Evolutionary conservation across 1,140 invertebrate genomes (phyloP).

Genomic region (Scaptomyza montana): DNA sequence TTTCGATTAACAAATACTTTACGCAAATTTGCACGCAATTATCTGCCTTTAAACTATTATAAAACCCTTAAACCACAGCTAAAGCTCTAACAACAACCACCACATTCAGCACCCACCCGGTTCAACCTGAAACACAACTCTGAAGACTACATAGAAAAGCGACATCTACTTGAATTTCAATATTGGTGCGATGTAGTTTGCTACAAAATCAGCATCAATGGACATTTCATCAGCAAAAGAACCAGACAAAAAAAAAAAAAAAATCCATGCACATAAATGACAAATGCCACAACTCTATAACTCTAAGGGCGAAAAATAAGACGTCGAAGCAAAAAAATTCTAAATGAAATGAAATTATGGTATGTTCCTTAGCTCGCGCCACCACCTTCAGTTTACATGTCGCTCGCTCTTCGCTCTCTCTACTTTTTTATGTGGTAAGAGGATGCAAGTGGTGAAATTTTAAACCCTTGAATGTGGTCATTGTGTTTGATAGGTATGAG

Average conservation of each 20-base stretch:
- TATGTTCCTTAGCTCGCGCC: slow-evolving; percentile 6
- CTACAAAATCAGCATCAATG: slow-evolving; percentile 68
- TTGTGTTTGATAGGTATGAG: slow-evolving; percentile 72
- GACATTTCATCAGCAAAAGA: slow-evolving; percentile 66
- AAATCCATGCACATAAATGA: slow-evolving; percentile 57
- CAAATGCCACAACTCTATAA: slow-evolving; percentile 63
- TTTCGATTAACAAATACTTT: no score
- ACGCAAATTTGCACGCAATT: slow-evolving; percentile 56
- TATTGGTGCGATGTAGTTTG: slow-evolving; percentile 69
- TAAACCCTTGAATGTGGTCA: slow-evolving; percentile 80
- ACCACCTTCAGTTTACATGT: background rate
- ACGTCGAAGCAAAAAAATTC: slow-evolving; percentile 54
- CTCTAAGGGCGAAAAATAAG: slow-evolving; percentile 29
- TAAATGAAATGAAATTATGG: slow-evolving; percentile 81
- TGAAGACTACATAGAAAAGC: slow-evolving; percentile 47
- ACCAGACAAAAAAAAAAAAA: background rate
- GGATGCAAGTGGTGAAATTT: slow-evolving; percentile 79
- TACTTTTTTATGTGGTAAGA: slow-evolving; percentile 2
- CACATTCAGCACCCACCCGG: background rate
- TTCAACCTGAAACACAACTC: background rate
- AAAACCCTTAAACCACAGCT: background rate
- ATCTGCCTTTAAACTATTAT: slow-evolving; percentile 47
- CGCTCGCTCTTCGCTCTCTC: background rate
- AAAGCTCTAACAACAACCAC: background rate
- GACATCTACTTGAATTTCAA: slow-evolving; percentile 74